Conservation (phyloP, 2,113 vertebrate genomes). For the Notechis scutatus region DNA sequence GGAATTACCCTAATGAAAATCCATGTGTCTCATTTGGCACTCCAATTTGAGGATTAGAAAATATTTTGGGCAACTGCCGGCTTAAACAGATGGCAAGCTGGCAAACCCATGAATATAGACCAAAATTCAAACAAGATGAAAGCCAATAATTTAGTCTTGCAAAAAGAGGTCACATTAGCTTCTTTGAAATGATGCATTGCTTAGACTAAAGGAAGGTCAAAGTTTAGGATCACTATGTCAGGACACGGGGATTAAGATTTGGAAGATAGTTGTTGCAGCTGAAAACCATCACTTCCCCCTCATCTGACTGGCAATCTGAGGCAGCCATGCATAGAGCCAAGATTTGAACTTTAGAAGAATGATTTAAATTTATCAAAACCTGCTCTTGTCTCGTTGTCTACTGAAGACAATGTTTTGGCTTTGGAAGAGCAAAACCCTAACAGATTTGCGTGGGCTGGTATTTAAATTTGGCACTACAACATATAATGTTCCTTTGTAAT, state of each 20-base stretch:
- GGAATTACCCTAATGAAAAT: neutral
- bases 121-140: neutral
- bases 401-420: neutral
- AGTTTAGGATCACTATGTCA: neutral
- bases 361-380: neutral
- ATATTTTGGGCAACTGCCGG: neutral
- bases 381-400: neutral
- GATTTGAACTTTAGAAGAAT: neutral
- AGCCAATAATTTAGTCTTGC: too few relatives aligned
- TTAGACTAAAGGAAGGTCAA: neutral
- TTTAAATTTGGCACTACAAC: neutral
- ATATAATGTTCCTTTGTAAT: neutral
- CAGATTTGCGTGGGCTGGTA: too few relatives aligned
- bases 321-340: too few relatives aligned
- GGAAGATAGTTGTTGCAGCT: neutral
- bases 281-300: neutral
- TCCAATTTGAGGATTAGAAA: neutral
- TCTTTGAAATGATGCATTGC: neutral
- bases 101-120: neutral
- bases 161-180: too few relatives aligned
- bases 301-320: neutral
- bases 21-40: neutral
- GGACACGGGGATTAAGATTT: neutral
- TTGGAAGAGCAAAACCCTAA: accelerated
- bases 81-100: neutral